Base-by-base conservation (phyloP, 2,888 invertebrate species). In the Drosophila koepferae region DNA sequence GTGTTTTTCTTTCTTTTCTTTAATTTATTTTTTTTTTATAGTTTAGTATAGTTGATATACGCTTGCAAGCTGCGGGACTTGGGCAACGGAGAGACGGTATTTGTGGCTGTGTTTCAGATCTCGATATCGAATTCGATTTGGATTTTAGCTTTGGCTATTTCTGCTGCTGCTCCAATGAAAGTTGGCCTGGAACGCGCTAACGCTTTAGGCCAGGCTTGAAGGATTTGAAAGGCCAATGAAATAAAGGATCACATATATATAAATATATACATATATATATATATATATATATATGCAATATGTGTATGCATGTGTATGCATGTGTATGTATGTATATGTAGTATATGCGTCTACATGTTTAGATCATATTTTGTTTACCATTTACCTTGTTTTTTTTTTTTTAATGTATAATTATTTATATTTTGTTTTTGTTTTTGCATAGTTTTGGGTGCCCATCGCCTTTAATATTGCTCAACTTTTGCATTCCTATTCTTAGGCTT, bases 401-500 rank as follows among this genome's bases (percentile, higher is more conserved):
- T 38, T 38, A 23, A 41, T 61, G 38, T 68, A 59, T 73, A 49
- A 41, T 34, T 72, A 46, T 46, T 20, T 40, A 40, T 6, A 16
- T 38, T 54, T 54, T 61, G 43, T 55, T 54, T 73, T 49, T 62
- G 48, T 34, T 51, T 61, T 51, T 51, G 36, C 49, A 59, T 68
- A 77, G 68, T 74, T 78, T 59, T 64, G 46, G 49, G 61, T 62
- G 56, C 72, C 75, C 80, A 56, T 64, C 77, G 54, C 66, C 49
- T 34, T 31, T 48, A 63, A 65, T 76, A 78, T 78, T 80, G 78
- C 80, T 78, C 80, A 78, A 76, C 80, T 80, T 80, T 78, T 78
- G 58, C 80, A 18, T 68, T 58, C 63, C 44, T 74, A 68, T 76
- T 72, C 55, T 78, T 76, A 68, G 72, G 76, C 69, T 73, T 78